Conservation (phyloP, 2,888 invertebrate species). For the Chrysolina oricalcia region DNA sequence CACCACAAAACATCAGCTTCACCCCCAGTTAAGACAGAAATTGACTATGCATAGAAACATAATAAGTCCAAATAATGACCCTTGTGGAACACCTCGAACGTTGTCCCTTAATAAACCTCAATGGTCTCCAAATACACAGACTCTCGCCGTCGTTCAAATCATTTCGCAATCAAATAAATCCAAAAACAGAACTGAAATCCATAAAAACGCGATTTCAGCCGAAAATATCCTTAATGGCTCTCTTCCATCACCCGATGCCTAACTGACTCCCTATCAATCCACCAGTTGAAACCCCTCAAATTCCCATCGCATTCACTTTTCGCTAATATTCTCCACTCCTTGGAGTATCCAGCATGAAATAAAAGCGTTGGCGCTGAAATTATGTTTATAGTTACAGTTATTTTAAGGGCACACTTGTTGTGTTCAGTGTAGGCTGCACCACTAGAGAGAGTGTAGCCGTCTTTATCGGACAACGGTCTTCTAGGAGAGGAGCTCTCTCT, state of each 20-base stretch:
- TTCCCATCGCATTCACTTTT: conserved; percentile 59
- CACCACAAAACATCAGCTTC: too few species aligned
- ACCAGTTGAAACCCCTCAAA: conserved; percentile 33
- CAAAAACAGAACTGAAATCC: background rate
- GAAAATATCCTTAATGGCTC: background rate
- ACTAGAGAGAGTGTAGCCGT: conserved; percentile 63
- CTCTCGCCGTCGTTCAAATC: too few species aligned
- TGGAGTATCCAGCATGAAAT: conserved; percentile 68
- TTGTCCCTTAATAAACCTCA: too few species aligned
- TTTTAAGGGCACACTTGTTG: conserved; percentile 73
- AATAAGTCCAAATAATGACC: too few species aligned
- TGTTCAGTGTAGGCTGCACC: conserved; percentile 67
- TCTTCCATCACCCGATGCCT: background rate
- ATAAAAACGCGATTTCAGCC: background rate
- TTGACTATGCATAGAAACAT: too few species aligned
- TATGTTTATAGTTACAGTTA: conserved; percentile 73
- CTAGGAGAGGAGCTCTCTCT: conserved; percentile 38
- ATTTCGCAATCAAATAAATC: too few species aligned
- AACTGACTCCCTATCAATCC: background rate
- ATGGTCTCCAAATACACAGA: too few species aligned
- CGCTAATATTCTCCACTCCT: conserved; percentile 63
- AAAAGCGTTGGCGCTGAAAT: conserved; percentile 71
- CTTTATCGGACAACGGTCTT: conserved; percentile 45
- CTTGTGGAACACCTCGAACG: too few species aligned
- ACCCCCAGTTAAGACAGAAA: too few species aligned